phyloP scores from a whole-genome alignment of 2,888 invertebrate species.

The Eremobia ochroleuca region DNA sequence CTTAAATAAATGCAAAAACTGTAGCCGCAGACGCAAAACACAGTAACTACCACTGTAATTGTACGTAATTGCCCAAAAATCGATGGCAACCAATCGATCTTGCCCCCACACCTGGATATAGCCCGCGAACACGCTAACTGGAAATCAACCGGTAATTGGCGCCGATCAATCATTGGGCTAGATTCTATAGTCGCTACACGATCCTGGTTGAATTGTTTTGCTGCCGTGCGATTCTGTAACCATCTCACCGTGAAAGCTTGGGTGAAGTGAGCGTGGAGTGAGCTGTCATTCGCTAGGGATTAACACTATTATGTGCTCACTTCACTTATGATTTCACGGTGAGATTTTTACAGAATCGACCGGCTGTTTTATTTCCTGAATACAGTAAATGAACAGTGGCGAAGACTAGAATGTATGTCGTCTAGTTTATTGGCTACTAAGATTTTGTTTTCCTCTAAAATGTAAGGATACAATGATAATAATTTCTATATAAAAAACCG shows the following conservation, averaged over 20 bases:
- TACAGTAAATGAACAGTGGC: not conserved
- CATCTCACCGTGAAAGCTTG: too few relatives aligned
- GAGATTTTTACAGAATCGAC: too few relatives aligned
- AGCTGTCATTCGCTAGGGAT: too few relatives aligned
- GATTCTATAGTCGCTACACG: constrained; percentile 14
- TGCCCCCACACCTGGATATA: constrained; percentile 52
- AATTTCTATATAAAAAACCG: too few relatives aligned
- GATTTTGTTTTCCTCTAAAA: not conserved
- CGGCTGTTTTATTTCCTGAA: too few relatives aligned
- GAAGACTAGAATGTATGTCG: not conserved
- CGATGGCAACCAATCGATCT: constrained; percentile 64
- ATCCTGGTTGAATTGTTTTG: constrained; percentile 9
- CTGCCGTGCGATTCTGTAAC: too few relatives aligned
- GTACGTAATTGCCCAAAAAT: constrained; percentile 50
- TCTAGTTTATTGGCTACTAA: not conserved
- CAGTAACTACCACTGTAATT: constrained; percentile 6
- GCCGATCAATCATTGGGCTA: constrained; percentile 65
- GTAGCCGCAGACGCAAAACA: not conserved
- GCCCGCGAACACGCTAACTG: constrained; percentile 63
- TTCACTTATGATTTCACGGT: too few relatives aligned
- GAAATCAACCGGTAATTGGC: constrained; percentile 63
- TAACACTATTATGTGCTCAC: too few relatives aligned
- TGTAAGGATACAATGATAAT: too few relatives aligned
- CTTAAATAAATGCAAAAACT: not conserved
- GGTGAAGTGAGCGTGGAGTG: too few relatives aligned